These are phyloP conservation scores for Xestia rhomboidea DNA, from an alignment of 2,888 invertebrate genomes.

Conservation along the genomic window DNA sequence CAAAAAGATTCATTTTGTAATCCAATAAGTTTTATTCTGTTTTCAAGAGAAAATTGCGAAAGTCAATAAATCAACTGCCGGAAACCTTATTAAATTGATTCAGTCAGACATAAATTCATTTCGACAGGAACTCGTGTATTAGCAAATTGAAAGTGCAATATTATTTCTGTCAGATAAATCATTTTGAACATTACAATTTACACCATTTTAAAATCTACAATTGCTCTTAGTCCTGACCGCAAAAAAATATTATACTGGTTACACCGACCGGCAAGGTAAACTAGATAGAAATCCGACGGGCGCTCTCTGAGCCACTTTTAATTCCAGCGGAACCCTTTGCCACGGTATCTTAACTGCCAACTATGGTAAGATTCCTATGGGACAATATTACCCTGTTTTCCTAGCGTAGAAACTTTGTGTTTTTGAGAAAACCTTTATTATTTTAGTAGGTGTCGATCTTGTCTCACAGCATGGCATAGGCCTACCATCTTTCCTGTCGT, in stretches of 20 bases:
- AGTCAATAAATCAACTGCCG: background rate
- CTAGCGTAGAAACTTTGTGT: background rate
- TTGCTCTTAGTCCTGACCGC: background rate
- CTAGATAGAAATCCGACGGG: constrained; percentile 18
- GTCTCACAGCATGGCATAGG: background rate
- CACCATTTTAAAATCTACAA: background rate
- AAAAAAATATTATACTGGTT: background rate
- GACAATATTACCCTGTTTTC: background rate
- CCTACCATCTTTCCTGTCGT: background rate
- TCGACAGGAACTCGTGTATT: background rate
- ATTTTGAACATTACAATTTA: background rate
- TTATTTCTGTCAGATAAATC: background rate
- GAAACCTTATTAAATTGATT: constrained; percentile 1
- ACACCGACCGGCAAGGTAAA: no score
- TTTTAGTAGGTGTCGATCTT: background rate
- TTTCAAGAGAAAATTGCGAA: background rate
- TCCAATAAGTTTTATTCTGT: background rate
- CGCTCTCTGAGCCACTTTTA: constrained; percentile 7
- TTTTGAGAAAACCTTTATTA: background rate
- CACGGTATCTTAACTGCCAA: background rate
- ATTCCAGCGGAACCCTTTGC: background rate
- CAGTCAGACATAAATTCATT: constrained; percentile 1
- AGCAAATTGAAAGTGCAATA: background rate
- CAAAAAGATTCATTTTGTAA: background rate
- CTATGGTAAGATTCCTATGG: background rate